These are phyloP conservation scores for Tenrec ecaudatus DNA, from an alignment of 2,113 vertebrate species.

Conservation along the genomic window DNA sequence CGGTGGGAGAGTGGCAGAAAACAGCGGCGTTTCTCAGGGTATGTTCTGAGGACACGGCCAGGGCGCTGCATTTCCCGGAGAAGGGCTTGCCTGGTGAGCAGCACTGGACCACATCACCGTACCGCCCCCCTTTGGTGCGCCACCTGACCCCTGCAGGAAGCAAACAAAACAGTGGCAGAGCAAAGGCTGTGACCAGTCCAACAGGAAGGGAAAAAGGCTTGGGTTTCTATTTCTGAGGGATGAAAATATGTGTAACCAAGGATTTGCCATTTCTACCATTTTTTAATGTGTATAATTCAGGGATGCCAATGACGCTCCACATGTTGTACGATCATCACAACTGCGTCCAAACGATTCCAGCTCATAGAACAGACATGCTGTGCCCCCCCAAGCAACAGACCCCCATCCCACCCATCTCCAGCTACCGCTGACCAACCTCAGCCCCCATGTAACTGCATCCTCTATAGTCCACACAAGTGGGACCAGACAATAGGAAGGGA, in stretches of 20 bases:
- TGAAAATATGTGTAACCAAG: neutral
- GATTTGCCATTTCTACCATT: neutral
- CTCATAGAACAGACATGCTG: neutral
- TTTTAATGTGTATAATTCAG: neutral
- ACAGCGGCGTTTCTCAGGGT: neutral
- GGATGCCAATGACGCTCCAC: neutral
- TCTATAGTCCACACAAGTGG: neutral
- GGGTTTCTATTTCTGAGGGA: neutral
- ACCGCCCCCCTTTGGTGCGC: neutral
- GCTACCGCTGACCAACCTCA: neutral
- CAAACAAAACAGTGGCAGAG: neutral
- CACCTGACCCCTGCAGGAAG: neutral
- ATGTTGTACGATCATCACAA: neutral
- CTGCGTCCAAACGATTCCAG: neutral
- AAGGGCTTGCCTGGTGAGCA: neutral
- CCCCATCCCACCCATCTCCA: neutral
- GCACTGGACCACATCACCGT: accelerated
- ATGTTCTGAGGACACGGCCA: neutral
- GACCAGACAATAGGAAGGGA: neutral
- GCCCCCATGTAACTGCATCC: neutral
- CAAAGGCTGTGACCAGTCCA: neutral
- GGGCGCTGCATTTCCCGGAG: neutral
- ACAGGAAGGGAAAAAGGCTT: neutral
- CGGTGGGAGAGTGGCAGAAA: neutral
- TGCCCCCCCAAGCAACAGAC: neutral